phyloP scores from a whole-genome alignment of 1,140 invertebrate genomes.

The Drosophila elegans region DNA sequence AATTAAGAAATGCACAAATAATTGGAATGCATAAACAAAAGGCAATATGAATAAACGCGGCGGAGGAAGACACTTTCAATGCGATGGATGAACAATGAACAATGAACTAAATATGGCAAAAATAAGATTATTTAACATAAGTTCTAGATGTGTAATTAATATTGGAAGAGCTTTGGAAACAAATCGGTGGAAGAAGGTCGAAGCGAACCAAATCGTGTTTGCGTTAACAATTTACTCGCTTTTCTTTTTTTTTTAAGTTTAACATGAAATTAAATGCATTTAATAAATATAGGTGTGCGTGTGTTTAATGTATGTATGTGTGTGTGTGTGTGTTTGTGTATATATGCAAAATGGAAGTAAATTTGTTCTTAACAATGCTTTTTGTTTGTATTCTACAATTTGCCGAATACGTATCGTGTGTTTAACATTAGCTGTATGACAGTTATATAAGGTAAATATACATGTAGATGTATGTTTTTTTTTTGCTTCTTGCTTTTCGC shows the following conservation, averaged over 20 bases:
- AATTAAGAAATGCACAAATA: constrained; percentile 71
- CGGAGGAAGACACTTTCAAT: constrained; percentile 70
- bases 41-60: constrained; percentile 47
- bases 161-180: constrained; percentile 83
- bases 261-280: constrained; percentile 83
- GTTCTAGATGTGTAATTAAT: constrained; percentile 50
- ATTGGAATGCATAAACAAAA: constrained; percentile 81
- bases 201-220: constrained; percentile 71
- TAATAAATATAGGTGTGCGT: constrained; percentile 62
- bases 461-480: constrained; percentile 35
- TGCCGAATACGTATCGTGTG: constrained; percentile 56
- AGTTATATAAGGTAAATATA: constrained; percentile 67
- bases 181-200: constrained; percentile 80
- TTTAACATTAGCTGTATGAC: constrained; percentile 76
- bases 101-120: constrained; percentile 71
- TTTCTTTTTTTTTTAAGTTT: constrained; percentile 56
- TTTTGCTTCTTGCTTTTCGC: constrained; percentile 4
- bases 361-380: constrained; percentile 81
- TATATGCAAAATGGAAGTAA: constrained; percentile 76
- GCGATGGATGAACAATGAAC: constrained; percentile 12
- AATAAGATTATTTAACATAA: constrained; percentile 59
- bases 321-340: constrained; percentile 14
- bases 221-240: constrained; percentile 58
- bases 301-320: constrained; percentile 40
- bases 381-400: constrained; percentile 56